Evolutionary conservation across 2,113 vertebrate species (phyloP).

Genomic region (Gobio gobio): DNA sequence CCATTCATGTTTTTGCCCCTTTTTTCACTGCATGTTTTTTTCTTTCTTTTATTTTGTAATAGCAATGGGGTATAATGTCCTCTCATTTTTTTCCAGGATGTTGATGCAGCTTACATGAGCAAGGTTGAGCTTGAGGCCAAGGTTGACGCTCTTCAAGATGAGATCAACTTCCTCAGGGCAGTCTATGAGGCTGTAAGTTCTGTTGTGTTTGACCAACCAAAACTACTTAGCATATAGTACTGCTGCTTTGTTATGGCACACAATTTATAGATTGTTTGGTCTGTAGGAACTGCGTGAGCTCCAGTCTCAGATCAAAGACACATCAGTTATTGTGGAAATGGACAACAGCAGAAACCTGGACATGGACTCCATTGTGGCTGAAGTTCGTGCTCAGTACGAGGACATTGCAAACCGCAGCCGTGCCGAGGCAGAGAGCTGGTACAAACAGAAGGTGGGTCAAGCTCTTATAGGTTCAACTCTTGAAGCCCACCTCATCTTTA

Average conservation of each 20-base stretch:
- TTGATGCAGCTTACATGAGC: slow-evolving; percentile 90
- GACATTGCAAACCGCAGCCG: slow-evolving; percentile 86
- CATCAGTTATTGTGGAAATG: slow-evolving; percentile 89
- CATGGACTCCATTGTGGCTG: slow-evolving; percentile 86
- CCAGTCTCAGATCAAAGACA: slow-evolving; percentile 86
- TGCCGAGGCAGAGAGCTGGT: slow-evolving; percentile 83
- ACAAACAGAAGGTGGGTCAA: slow-evolving; percentile 82
- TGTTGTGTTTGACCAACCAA: slow-evolving; percentile 10
- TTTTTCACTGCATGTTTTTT: not conserved
- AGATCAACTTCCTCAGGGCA: slow-evolving; percentile 89
- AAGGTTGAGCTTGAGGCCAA: slow-evolving; percentile 93
- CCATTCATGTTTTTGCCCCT: not conserved
- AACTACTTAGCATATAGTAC: no score
- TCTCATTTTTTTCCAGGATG: slow-evolving; percentile 75
- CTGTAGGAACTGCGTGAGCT: slow-evolving; percentile 83
- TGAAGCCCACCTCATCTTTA: not conserved
- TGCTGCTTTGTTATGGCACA: not conserved
- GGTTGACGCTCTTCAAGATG: slow-evolving; percentile 86
- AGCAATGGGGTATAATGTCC: not conserved
- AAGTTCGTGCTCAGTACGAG: slow-evolving; percentile 88
- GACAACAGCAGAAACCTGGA: slow-evolving; percentile 90
- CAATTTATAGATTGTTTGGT: not conserved
- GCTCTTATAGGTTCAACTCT: not conserved
- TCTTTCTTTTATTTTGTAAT: not conserved
- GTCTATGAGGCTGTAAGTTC: slow-evolving; percentile 85